Evolutionary conservation across 2,797 vertebrate species (phyloP).

Genomic region (Loris lydekkerianus): DNA sequence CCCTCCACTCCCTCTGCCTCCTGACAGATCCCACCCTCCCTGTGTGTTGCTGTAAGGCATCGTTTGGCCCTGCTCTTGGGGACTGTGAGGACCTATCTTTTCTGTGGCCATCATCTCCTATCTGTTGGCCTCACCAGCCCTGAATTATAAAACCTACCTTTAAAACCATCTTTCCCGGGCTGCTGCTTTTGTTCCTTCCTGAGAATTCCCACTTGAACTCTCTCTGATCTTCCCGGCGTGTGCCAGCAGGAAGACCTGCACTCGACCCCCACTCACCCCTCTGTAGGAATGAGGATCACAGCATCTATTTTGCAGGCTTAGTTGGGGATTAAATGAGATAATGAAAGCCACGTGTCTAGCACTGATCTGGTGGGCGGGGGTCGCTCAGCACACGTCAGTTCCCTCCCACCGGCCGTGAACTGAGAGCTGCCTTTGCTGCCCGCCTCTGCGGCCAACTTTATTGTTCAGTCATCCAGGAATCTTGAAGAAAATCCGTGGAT

Average conservation of each 20-base stretch:
- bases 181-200: not conserved
- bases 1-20: not conserved
- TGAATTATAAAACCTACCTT: not conserved
- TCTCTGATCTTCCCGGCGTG: fast-evolving
- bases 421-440: not conserved
- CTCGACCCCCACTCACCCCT: fast-evolving
- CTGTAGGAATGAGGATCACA: not conserved
- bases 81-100: not conserved
- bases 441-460: not conserved
- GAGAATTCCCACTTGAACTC: not conserved
- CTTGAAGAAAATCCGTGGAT: conserved; percentile 27
- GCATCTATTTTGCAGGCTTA: not conserved
- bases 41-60: fast-evolving
- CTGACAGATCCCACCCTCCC: not conserved
- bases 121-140: not conserved
- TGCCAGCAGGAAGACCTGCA: not conserved
- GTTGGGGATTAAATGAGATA: not conserved
- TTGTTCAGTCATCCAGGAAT: not conserved
- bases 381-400: fast-evolving
- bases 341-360: too few relatives aligned
- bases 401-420: not conserved
- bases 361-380: fast-evolving
- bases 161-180: not conserved
- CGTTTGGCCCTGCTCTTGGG: not conserved
- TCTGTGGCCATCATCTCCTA: not conserved